Evolutionary conservation across 2,113 vertebrate species (phyloP).

Genomic region (Camelus dromedarius): DNA sequence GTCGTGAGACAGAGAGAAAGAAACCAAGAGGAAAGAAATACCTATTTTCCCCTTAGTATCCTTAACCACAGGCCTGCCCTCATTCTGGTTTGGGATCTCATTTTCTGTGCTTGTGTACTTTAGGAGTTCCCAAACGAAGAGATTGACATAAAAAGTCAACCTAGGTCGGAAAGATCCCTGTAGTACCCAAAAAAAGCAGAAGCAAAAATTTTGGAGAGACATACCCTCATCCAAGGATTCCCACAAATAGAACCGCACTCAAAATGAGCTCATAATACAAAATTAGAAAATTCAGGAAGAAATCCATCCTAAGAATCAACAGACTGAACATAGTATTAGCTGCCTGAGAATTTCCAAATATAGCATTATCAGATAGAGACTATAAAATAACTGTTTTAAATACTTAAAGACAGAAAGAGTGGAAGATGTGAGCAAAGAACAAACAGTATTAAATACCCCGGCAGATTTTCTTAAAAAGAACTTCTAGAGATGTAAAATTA

Average conservation of each 20-base stretch:
- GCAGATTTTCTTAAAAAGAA: not conserved
- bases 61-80: not conserved
- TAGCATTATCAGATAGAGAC: not conserved
- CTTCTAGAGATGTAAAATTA: constrained; percentile 30
- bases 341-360: not conserved
- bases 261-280: not conserved
- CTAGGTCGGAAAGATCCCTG: not conserved
- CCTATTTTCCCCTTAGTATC: not conserved
- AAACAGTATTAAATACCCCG: constrained; percentile 4
- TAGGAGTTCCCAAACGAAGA: not conserved
- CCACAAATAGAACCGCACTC: not conserved
- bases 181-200: not conserved
- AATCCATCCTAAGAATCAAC: not conserved
- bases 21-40: not conserved
- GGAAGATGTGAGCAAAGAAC: not conserved
- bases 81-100: not conserved
- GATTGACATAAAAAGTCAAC: not conserved
- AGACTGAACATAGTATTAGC: not conserved
- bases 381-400: constrained; percentile 18
- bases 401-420: not conserved
- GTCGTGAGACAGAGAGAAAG: not conserved
- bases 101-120: constrained; percentile 1
- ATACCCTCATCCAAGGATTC: not conserved
- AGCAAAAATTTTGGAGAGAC: not conserved
- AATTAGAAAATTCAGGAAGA: constrained; percentile 27